Percentiles rank a stretch among this genome's conserved stretches.
Conservation (phyloP, 1,140 invertebrate genomes). For the Megathymus violae region DNA sequence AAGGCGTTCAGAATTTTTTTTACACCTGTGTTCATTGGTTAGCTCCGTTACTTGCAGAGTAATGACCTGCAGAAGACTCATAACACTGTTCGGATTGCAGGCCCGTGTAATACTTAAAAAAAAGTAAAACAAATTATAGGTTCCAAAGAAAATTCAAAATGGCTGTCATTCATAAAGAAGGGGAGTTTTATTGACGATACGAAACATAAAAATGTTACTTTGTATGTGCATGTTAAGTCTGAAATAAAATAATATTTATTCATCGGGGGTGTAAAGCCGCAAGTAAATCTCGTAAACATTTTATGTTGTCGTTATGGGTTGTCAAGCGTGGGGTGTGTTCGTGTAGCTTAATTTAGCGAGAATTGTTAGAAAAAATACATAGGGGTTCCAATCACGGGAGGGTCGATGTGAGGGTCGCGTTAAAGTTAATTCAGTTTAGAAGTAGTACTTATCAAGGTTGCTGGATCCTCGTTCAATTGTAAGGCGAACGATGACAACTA, state of each 20-base stretch:
- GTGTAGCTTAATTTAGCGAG: slow-evolving; percentile 27
- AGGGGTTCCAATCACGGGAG: slow-evolving; percentile 7
- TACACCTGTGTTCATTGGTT: too few relatives aligned
- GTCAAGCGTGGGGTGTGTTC: background rate
- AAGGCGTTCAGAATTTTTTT: too few relatives aligned
- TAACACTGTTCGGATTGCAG: too few relatives aligned
- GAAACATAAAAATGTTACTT: background rate
- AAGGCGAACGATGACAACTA: too few relatives aligned
- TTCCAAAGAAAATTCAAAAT: background rate
- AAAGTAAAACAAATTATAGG: background rate
- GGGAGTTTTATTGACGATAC: background rate
- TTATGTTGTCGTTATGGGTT: slow-evolving; percentile 35
- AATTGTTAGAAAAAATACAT: slow-evolving; percentile 26
- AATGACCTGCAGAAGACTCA: too few relatives aligned
- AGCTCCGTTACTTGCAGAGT: too few relatives aligned
- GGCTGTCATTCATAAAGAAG: background rate
- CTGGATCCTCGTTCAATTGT: too few relatives aligned
- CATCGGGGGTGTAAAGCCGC: slow-evolving; percentile 12
- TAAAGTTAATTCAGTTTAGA: slow-evolving; percentile 10
- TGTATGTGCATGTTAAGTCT: background rate
- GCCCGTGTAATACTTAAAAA: too few relatives aligned
- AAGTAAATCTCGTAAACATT: slow-evolving; percentile 22
- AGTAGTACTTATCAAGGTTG: background rate
- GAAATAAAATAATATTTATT: background rate
- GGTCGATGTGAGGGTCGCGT: slow-evolving; percentile 6